Evolutionary conservation across 2,888 invertebrate genomes (phyloP).

Genomic region (Microctonus hyperodae): DNA sequence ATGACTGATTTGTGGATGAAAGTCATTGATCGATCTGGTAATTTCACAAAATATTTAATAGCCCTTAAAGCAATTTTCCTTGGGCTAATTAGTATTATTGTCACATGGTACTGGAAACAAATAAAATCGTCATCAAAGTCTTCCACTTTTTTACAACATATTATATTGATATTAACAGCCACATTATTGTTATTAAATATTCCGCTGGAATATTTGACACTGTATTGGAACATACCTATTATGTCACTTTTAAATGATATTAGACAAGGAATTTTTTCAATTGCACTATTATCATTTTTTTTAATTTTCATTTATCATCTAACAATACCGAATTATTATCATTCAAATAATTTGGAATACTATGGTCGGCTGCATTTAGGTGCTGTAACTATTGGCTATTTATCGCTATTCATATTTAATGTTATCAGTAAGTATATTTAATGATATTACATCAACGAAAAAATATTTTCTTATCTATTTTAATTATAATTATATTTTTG

Average conservation of each 20-base stretch:
- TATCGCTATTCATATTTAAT: slow-evolving; percentile 94
- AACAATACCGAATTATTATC: slow-evolving; percentile 79
- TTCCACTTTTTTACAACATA: slow-evolving; percentile 91
- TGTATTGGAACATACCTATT: slow-evolving; percentile 90
- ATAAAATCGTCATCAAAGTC: slow-evolving; percentile 84
- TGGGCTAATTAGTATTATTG: slow-evolving; percentile 81
- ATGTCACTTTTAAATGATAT: slow-evolving; percentile 95
- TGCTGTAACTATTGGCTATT: slow-evolving; percentile 88
- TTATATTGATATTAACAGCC: slow-evolving; percentile 86
- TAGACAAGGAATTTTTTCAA: slow-evolving; percentile 96
- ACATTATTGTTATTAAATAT: slow-evolving; percentile 87
- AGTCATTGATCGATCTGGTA: slow-evolving; percentile 97
- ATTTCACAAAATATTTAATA: slow-evolving; percentile 97
- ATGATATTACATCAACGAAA: slow-evolving; percentile 92
- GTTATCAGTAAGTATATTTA: no score
- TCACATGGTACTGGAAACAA: slow-evolving; percentile 94
- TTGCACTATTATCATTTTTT: slow-evolving; percentile 95
- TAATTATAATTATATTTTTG: slow-evolving; percentile 93
- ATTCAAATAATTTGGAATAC: slow-evolving; percentile 79
- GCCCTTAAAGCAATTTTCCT: slow-evolving; percentile 91
- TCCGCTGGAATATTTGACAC: slow-evolving; percentile 91
- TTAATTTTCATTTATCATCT: slow-evolving; percentile 97
- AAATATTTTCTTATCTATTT: slow-evolving; percentile 98
- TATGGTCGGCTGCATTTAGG: slow-evolving; percentile 96
- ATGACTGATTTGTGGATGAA: slow-evolving; percentile 82